phyloP scores from a whole-genome alignment of 2,888 invertebrate genomes.

The Sesia apiformis region DNA sequence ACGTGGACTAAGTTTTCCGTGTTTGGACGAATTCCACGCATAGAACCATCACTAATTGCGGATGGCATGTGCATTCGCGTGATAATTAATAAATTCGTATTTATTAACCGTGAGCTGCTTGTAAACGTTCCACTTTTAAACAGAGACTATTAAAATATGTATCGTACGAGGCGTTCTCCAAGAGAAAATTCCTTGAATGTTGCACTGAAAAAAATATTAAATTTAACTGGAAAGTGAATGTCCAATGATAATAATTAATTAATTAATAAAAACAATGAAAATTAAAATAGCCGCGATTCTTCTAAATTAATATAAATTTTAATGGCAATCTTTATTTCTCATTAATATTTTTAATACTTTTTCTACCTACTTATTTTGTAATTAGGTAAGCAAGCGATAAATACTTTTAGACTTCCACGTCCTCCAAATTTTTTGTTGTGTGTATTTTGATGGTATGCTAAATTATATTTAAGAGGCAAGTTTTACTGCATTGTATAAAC shows the following conservation, averaged over 20 bases:
- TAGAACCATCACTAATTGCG: slow-evolving; percentile 13
- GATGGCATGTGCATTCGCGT: slow-evolving; percentile 11
- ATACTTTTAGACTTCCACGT: too few species aligned
- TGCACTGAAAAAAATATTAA: not conserved
- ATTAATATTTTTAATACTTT: too few species aligned
- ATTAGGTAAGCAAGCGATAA: too few species aligned
- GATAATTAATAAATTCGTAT: slow-evolving; percentile 14
- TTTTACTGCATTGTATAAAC: too few species aligned
- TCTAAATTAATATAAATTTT: too few species aligned
- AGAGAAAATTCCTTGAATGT: slow-evolving; percentile 11
- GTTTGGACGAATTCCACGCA: slow-evolving; percentile 7
- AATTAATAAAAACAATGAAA: not conserved
- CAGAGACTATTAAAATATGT: slow-evolving; percentile 11
- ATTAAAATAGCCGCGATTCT: too few species aligned
- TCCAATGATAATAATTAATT: not conserved
- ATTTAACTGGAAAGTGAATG: not conserved
- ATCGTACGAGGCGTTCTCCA: slow-evolving; percentile 10
- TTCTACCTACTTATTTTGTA: too few species aligned
- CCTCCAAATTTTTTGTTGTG: too few species aligned
- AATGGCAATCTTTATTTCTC: too few species aligned
- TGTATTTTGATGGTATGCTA: too few species aligned
- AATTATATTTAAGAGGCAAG: too few species aligned
- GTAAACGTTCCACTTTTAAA: slow-evolving; percentile 7
- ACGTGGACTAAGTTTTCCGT: not conserved
- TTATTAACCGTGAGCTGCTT: slow-evolving; percentile 2